Percentiles rank a stretch among this genome's conserved stretches.
These are phyloP conservation scores for Nycticebus coucang DNA, from an alignment of 2,113 vertebrate genomes.

Conservation along the genomic window DNA sequence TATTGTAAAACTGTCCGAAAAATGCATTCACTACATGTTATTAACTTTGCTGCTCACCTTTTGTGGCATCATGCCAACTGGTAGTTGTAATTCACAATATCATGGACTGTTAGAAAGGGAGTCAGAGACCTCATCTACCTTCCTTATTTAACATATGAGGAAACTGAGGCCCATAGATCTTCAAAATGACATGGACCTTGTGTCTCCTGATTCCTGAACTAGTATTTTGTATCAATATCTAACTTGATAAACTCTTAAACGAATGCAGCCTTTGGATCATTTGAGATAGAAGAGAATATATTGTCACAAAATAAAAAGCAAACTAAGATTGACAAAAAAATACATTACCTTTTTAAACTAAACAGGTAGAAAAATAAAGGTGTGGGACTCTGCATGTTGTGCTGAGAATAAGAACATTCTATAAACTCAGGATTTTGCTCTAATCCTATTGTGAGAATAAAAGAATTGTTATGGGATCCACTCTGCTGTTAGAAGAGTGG, in stretches of 20 bases:
- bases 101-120: not conserved
- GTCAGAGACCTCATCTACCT: not conserved
- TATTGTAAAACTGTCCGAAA: slow-evolving; percentile 55
- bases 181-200: not conserved
- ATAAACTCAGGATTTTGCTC: slow-evolving; percentile 15
- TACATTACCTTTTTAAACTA: slow-evolving; percentile 14
- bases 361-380: not conserved
- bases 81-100: slow-evolving; percentile 6
- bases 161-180: slow-evolving; percentile 10
- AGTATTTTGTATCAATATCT: slow-evolving; percentile 11
- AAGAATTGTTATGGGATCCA: not conserved
- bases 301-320: slow-evolving; percentile 39
- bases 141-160: slow-evolving; percentile 41
- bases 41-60: slow-evolving; percentile 28
- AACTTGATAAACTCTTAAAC: slow-evolving; percentile 5
- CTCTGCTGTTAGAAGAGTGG: slow-evolving; percentile 21
- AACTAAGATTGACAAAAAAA: slow-evolving; percentile 31
- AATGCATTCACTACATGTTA: not conserved
- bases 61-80: not conserved
- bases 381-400: not conserved
- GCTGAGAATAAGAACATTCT: slow-evolving; percentile 30
- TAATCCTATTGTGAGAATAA: slow-evolving; percentile 11
- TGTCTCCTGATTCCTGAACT: not conserved
- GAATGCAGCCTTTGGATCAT: slow-evolving; percentile 41
- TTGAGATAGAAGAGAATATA: slow-evolving; percentile 25